Base-by-base conservation (phyloP, 2,113 vertebrate species). In the Petaurus breviceps region DNA sequence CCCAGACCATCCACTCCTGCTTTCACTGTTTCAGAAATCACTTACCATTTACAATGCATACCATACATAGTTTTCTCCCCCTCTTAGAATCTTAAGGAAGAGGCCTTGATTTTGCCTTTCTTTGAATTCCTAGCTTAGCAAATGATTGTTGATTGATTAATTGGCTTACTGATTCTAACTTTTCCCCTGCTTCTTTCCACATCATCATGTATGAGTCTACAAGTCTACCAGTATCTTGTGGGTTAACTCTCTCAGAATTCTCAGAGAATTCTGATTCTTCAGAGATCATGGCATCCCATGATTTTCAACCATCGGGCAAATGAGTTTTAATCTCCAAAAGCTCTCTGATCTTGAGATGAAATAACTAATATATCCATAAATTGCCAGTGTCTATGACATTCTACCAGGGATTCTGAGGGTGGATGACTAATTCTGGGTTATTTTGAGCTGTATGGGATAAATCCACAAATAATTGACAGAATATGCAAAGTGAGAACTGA, bases 401-500 rank as follows among this genome's bases (percentile, higher is more conserved):
- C 43, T 0, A 12, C 46, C 51, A n/a, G 37, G 12, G 53, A 43
- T 94, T 90, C 51, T 3, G 68, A 77, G 68, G 2, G 25, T 51
- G 0, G 0, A 52, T 7, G 43, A 19, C 68, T 90, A 28, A n/a
- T n/a, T 77, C 25, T 11, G 19, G 61, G 19, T 23, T 54, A 12
- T 94, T 89, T 53, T 43, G 47, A 91, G 95, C 90, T 54, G 61
- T 51, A 6, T 0, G 49, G 92, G 93, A 50, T 31, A 89, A 95
- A 57, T 50, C 90, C 43, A 11, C 7, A 77, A 94, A 94, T 51
- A 93, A 96, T 12, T 43, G 94, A 94, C 91, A 53, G 90, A 95
- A 89, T 51, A 95, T 94, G 93, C 68, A 95, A 94, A 97, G 89
- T 1, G 89, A 94, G 43, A 8, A 9, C 91, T 51, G 49, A 77